Conservation (phyloP, 2,797 vertebrate genomes). For the Bufotes viridis region DNA sequence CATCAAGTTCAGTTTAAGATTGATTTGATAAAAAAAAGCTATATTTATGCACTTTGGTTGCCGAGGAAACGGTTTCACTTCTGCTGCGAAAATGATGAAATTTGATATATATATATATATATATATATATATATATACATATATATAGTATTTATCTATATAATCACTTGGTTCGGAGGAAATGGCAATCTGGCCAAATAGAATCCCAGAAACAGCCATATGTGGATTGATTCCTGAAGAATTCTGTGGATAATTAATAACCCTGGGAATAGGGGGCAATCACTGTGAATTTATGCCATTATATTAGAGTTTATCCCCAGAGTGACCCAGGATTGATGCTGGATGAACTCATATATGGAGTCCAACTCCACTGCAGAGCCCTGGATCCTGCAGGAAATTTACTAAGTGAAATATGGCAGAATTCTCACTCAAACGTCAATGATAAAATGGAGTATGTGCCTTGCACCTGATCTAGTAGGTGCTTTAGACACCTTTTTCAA, state of each 20-base stretch:
- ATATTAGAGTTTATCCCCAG: conserved; percentile 9
- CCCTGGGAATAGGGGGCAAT: not conserved
- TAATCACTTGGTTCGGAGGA: not conserved
- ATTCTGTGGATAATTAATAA: conserved; percentile 4
- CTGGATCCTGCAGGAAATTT: not conserved
- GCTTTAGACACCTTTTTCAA: no score
- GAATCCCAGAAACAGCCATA: not conserved
- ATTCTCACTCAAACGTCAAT: no score
- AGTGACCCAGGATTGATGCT: not conserved
- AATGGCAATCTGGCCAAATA: not conserved
- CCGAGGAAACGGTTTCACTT: not conserved
- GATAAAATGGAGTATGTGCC: no score
- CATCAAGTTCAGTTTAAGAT: no score
- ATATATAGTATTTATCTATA: not conserved
- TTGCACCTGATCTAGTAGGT: no score
- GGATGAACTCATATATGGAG: not conserved
- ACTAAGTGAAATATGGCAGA: no score
- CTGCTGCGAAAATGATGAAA: not conserved
- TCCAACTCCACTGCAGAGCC: not conserved
- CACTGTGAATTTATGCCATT: conserved; percentile 3
- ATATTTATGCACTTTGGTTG: conserved; percentile 16
- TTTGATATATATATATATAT: not conserved
- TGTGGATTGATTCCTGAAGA: conserved; percentile 1
- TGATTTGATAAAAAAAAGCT: not conserved
- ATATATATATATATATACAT: not conserved